Base-by-base conservation (phyloP, 2,797 vertebrate genomes). In the Cynopterus sphinx region DNA sequence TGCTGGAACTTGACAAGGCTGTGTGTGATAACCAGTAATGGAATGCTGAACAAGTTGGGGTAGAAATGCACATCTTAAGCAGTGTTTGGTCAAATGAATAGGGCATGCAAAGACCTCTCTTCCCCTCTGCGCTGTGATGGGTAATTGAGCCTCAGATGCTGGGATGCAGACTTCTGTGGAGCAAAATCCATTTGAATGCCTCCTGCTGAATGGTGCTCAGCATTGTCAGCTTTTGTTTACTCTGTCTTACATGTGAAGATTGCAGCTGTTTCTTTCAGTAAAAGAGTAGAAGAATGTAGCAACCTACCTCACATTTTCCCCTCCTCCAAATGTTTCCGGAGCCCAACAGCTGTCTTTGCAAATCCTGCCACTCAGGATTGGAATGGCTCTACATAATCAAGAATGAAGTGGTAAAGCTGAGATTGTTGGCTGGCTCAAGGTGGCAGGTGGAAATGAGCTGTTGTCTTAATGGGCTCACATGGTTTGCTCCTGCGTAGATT, bases 291-390 rank as follows among this genome's bases (percentile, higher is more conserved):
- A 91, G 71, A 93, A 93, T 83, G 93, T 84, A 79, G 53, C 36
- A 57, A 79, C 83, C 83, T 90, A 55, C 61, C 8, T 90, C 74
- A 22, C 21, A 74, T 95, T 92, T 91, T 39, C 57, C 90, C 95
- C 33, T 74, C 61, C 92, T 88, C 43, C 65, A 73, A 79, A 0
- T 92, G 61, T 78, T 74, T 61, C 65, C 51, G 95, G 63, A 94
- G 87, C 63, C 90, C 96, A 97, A 97, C 98, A 98, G 98, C 98
- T 98, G 98, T 98, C 97, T 97, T 97, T 97, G 96, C 93, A 97
- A 98, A 97, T 96, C 74, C 91, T 98, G 97, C 98, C 98, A 96
- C 90, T 98, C 97, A 97, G 98, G 97, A 96, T 98, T 97, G 97
- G 94, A 98, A 97, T 96, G 98, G 96, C 96, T 98, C 98, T 97